phyloP scores from a whole-genome alignment of 2,113 vertebrate species.

The Acanthochromis polyacanthus region DNA sequence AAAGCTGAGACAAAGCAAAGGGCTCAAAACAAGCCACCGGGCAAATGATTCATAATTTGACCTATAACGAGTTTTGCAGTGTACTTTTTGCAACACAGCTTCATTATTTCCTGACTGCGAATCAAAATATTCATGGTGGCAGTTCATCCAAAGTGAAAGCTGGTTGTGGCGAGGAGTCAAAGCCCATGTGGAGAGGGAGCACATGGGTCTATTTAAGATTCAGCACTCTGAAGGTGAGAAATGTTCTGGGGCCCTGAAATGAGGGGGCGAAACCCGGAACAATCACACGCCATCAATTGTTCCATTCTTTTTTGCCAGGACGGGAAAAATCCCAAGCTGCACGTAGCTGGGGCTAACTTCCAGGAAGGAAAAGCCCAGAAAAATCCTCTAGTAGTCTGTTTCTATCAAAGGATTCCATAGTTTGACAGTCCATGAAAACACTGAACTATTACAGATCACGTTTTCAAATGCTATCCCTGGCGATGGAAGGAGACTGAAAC shows the following conservation, averaged over 20 bases:
- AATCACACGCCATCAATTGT: slow-evolving; percentile 78
- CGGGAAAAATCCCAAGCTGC: slow-evolving; percentile 63
- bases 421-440: slow-evolving; percentile 65
- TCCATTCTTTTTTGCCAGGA: slow-evolving; percentile 69
- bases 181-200: slow-evolving; percentile 47
- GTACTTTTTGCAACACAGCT: slow-evolving; percentile 19
- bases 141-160: slow-evolving; percentile 66
- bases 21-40: slow-evolving; percentile 23
- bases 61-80: slow-evolving; percentile 35
- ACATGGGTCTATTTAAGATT: slow-evolving; percentile 52
- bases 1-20: slow-evolving; percentile 40
- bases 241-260: slow-evolving; percentile 66
- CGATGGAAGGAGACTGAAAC: slow-evolving; percentile 43
- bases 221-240: slow-evolving; percentile 70
- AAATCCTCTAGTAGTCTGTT: slow-evolving; percentile 55
- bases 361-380: slow-evolving; percentile 74
- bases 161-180: slow-evolving; percentile 43
- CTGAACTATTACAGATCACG: slow-evolving; percentile 51
- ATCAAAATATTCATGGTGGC: slow-evolving; percentile 55
- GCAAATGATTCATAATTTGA: slow-evolving; percentile 32
- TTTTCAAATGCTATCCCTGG: slow-evolving; percentile 28
- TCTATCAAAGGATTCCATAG: slow-evolving; percentile 69
- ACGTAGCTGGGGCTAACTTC: slow-evolving; percentile 60
- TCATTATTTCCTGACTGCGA: slow-evolving; percentile 46
- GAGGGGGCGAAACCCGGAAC: slow-evolving; percentile 63